Evolutionary conservation across 2,888 invertebrate species (phyloP), one percentile per base, ranked within the genome.

Genomic region (Antitype chi): DNA sequence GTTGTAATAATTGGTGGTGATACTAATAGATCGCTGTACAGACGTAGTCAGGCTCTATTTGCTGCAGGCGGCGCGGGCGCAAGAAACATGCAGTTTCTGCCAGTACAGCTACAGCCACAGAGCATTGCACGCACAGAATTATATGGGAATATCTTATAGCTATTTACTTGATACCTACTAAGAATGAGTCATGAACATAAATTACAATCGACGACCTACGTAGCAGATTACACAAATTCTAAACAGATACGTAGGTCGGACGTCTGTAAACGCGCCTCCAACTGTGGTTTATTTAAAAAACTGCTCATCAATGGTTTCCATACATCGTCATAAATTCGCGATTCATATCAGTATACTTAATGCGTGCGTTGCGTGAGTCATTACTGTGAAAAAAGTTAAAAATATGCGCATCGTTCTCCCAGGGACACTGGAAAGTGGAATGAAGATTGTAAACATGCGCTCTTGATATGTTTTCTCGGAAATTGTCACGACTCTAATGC

Each of bases 401-500:
- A 93, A 93, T 94, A 93, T 93, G 92, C 87, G 88, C 90, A 88
- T 83, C 89, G 91, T 90, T 92, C 93, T 92, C 93, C 93, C 93
- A 93, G 93, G 92, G 92, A 93, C 90, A 90, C 88, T 89, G 87
- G 84, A 89, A 87, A 92, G 87, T 89, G 87, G 90, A 87, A 89
- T 91, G 89, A 90, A 89, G 89, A 89, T 85, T 89, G 91, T 93
- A 92, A 92, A 93, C 93, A 93, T 84, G 88, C 90, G 89, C 88
- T 88, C 88, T 92, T 88, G 89, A 91, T 90, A 91, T 89, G 87
- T 89, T 91, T 94, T 94, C 94, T 91, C 68, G 87, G 93, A 94
- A 94, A 91, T 91, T 90, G 89, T 89, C 90, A 85, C 88, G 88
- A 89, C 87, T 89, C 89, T 91, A 87, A 89, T 87, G 90, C 90